Conservation (phyloP, 2,888 invertebrate species). For the Aspidapion aeneum region DNA sequence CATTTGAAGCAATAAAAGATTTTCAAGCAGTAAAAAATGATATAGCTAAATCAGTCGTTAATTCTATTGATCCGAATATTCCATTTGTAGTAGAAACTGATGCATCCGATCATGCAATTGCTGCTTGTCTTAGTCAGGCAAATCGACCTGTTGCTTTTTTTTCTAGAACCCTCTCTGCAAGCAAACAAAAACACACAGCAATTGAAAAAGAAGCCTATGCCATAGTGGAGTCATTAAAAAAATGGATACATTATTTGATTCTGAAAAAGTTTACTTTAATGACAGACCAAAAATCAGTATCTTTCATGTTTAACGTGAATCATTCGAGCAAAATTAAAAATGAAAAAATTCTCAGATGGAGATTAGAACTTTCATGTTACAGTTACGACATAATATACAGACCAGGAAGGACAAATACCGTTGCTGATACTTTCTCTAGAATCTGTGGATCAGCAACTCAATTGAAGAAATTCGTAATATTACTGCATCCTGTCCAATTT, state of each 20-base stretch:
- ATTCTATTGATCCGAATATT: not conserved
- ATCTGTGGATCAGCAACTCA: not conserved
- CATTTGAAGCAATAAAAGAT: not conserved
- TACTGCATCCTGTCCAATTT: no score
- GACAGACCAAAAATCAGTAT: not conserved
- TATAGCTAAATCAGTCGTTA: not conserved
- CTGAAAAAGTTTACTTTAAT: not conserved
- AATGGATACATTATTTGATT: conserved; percentile 2
- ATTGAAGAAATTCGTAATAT: no score
- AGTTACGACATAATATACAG: not conserved
- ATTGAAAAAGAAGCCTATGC: conserved; percentile 7
- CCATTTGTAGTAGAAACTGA: not conserved
- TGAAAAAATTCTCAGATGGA: not conserved
- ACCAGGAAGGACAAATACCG: not conserved
- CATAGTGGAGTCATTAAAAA: conserved; percentile 4
- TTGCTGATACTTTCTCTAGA: not conserved
- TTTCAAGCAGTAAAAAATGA: not conserved
- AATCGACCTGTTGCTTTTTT: conserved; percentile 4
- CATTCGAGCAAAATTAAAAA: conserved; percentile 5
- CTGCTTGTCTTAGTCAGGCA: conserved; percentile 4
- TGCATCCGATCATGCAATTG: conserved; percentile 2
- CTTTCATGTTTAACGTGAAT: not conserved
- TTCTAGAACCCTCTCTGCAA: conserved; percentile 5
- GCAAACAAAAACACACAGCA: conserved; percentile 1
- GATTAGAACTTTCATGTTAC: not conserved